phyloP scores from a whole-genome alignment of 2,797 vertebrate species.

The Coranthus polyacanthus region DNA sequence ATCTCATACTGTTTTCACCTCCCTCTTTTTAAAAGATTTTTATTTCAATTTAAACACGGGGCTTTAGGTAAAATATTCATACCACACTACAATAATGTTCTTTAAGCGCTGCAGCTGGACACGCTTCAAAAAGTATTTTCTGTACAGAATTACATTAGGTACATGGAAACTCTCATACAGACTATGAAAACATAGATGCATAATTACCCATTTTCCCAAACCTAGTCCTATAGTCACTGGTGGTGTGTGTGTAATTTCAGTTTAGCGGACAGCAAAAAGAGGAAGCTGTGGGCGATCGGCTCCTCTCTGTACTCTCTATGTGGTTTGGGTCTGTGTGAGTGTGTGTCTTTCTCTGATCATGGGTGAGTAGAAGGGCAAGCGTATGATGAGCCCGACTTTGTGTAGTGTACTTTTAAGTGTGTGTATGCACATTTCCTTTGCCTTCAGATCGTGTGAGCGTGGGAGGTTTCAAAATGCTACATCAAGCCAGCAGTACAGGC shows the following conservation, averaged over 20 bases:
- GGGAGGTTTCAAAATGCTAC: constrained; percentile 73
- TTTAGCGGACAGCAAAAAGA: constrained; percentile 67
- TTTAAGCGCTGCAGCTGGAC: constrained; percentile 2
- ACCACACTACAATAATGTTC: background rate
- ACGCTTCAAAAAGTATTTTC: constrained; percentile 24
- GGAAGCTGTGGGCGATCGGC: constrained; percentile 76
- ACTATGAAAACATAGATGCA: constrained; percentile 48
- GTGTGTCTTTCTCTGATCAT: constrained; percentile 73
- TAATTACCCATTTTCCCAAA: constrained; percentile 28
- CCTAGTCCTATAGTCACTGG: constrained; percentile 13
- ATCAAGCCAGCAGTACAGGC: constrained; percentile 63
- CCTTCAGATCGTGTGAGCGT: constrained; percentile 69
- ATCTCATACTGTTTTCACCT: background rate
- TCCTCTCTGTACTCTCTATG: constrained; percentile 74
- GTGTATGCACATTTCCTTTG: constrained; percentile 48
- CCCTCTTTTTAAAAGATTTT: too few species aligned
- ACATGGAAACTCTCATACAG: constrained; percentile 19
- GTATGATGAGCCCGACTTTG: constrained; percentile 52
- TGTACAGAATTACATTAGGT: constrained; percentile 33
- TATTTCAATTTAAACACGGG: too few species aligned
- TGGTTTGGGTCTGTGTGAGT: constrained; percentile 72
- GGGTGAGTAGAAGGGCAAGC: constrained; percentile 76
- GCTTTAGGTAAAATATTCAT: constrained; percentile 24
- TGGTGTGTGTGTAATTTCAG: constrained; percentile 51
- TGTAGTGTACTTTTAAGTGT: constrained; percentile 23